Conservation (phyloP, 2,888 invertebrate species). For the Calameuta filiformis region DNA sequence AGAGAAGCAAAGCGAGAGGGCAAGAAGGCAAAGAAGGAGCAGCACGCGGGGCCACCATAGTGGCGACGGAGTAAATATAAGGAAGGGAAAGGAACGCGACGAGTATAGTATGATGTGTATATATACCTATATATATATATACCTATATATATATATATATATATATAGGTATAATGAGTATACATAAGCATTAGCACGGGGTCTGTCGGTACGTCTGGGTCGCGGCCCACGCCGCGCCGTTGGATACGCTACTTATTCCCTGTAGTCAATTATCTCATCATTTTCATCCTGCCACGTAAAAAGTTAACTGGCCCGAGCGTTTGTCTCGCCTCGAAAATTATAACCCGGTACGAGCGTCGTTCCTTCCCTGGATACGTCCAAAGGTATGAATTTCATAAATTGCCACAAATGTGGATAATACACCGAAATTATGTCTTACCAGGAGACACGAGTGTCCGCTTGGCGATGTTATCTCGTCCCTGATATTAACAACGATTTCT, state of each 20-base stretch:
- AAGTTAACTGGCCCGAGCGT: conserved; percentile 21
- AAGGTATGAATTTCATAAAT: conserved; percentile 14
- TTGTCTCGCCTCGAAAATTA: conserved; percentile 16
- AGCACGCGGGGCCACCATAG: background rate
- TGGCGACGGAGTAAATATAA: background rate
- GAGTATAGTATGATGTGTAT: background rate
- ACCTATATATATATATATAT: background rate
- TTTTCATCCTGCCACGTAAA: conserved; percentile 40
- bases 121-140: background rate
- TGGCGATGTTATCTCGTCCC: background rate
- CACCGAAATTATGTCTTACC: conserved; percentile 14
- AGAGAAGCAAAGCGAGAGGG: conserved; percentile 16
- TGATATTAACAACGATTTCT: background rate
- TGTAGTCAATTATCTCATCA: conserved; percentile 45
- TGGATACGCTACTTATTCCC: conserved; percentile 4
- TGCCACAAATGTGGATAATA: conserved; percentile 14
- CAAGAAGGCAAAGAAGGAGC: conserved; percentile 8
- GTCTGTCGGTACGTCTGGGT: conserved; percentile 6
- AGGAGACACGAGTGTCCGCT: conserved; percentile 2
- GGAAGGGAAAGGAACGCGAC: background rate
- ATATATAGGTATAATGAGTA: background rate
- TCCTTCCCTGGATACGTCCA: background rate
- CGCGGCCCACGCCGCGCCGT: conserved; percentile 5
- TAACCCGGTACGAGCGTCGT: background rate
- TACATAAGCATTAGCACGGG: background rate